Percentiles rank a stretch among this genome's conserved stretches.
phyloP scores from a whole-genome alignment of 2,888 invertebrate species.

The Scelioninae gen. 1 region DNA sequence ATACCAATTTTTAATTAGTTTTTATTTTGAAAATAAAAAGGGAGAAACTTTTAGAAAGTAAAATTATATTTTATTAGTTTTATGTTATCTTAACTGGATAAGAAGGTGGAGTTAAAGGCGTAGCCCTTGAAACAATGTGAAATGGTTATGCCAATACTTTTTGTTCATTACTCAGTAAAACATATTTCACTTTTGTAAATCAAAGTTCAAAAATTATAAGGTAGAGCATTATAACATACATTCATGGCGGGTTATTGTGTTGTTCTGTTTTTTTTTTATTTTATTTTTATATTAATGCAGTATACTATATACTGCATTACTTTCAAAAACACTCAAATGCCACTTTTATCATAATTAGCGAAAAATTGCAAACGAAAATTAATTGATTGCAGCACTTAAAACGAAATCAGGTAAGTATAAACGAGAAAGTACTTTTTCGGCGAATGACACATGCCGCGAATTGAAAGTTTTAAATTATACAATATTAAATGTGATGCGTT shows the following conservation, averaged over 20 bases:
- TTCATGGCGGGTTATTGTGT: too few relatives aligned
- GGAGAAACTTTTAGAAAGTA: conserved; percentile 52
- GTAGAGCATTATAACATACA: background rate
- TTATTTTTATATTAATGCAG: background rate
- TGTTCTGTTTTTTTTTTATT: too few relatives aligned
- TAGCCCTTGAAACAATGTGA: conserved; percentile 55
- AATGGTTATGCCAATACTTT: conserved; percentile 45
- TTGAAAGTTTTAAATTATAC: conserved; percentile 62
- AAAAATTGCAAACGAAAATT: conserved; percentile 9
- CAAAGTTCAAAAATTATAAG: conserved; percentile 12
- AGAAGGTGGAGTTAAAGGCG: conserved; percentile 56
- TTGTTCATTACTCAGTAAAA: conserved; percentile 34
- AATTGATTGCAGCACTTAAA: too few relatives aligned
- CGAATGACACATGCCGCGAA: conserved; percentile 33
- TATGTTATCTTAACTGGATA: conserved; percentile 50
- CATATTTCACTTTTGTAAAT: conserved; percentile 44
- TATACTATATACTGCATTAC: too few relatives aligned
- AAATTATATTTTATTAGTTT: conserved; percentile 56
- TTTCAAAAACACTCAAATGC: too few relatives aligned
- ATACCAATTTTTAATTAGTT: too few relatives aligned
- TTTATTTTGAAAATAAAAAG: conserved; percentile 27
- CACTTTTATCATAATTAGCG: conserved; percentile 14
- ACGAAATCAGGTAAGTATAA: conserved; percentile 40
- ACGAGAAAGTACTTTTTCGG: conserved; percentile 31
- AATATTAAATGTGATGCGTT: conserved; percentile 48